These are phyloP conservation scores for Pseudolycoriella hygida DNA, from an alignment of 2,888 invertebrate species.

Conservation along the genomic window DNA sequence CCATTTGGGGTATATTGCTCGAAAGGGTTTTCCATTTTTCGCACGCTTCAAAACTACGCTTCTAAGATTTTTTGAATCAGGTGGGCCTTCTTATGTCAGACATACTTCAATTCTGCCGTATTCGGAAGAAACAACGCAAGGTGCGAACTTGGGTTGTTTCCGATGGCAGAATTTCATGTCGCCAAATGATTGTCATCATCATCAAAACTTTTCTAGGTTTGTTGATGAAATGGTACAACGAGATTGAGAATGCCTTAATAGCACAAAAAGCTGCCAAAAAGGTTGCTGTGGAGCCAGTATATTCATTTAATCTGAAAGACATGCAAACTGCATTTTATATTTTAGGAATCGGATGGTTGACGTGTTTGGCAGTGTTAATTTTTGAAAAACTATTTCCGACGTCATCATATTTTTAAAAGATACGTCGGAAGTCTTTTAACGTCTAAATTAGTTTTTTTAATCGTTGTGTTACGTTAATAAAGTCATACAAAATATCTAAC, in stretches of 20 bases:
- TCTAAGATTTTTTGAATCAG: constrained; percentile 22
- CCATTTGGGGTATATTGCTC: constrained; percentile 29
- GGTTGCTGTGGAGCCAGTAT: background rate
- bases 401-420: too few species aligned
- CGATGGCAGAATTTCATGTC: too few species aligned
- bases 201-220: background rate
- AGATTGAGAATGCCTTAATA: constrained; percentile 15
- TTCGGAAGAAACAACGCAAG: too few species aligned
- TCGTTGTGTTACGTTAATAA: too few species aligned
- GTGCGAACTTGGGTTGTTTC: too few species aligned
- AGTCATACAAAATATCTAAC: too few species aligned
- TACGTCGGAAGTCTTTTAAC: too few species aligned
- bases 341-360: constrained; percentile 13
- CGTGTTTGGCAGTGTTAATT: constrained; percentile 10
- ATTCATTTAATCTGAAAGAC: constrained; percentile 12
- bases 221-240: constrained; percentile 25
- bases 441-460: too few species aligned
- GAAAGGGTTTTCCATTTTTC: constrained; percentile 27
- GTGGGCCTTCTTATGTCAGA: constrained; percentile 12
- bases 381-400: constrained; percentile 5
- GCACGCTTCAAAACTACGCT: constrained; percentile 23
- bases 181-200: too few species aligned
- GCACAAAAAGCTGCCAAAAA: constrained; percentile 7
- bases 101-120: too few species aligned
- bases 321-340: constrained; percentile 17